These are phyloP conservation scores for Spatulosminthurus flaviceps DNA, from an alignment of 2,888 invertebrate species.

Conservation along the genomic window DNA sequence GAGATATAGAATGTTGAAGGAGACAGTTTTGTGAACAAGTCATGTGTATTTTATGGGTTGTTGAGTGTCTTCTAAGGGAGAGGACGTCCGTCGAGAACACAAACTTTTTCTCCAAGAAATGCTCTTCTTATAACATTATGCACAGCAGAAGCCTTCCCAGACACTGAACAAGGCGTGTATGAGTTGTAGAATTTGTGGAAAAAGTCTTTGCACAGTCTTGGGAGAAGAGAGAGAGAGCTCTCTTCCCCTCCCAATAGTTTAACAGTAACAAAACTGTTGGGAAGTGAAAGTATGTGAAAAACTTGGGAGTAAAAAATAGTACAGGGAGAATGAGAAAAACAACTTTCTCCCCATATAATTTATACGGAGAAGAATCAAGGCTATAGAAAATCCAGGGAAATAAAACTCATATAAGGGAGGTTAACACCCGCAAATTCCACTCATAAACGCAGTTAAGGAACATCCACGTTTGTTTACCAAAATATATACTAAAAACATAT, in stretches of 20 bases:
- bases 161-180: constrained; percentile 34
- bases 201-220: no score
- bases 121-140: constrained; percentile 42
- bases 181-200: constrained; percentile 24
- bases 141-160: constrained; percentile 32
- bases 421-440: neutral
- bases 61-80: constrained; percentile 40
- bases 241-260: no score
- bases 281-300: no score
- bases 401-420: no score
- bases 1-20: neutral
- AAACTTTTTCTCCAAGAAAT: constrained; percentile 39
- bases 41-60: constrained; percentile 46
- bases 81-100: constrained; percentile 43
- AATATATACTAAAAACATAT: neutral
- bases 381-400: no score
- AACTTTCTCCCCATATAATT: no score
- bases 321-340: no score
- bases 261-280: no score
- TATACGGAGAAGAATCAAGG: no score
- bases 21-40: constrained; percentile 31
- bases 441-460: neutral
- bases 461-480: neutral
- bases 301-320: no score
- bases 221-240: no score